These are phyloP conservation scores for Echinarachnius parma DNA, from an alignment of 53 echinoderm and acorn worm genomes.

Conservation along the genomic window DNA sequence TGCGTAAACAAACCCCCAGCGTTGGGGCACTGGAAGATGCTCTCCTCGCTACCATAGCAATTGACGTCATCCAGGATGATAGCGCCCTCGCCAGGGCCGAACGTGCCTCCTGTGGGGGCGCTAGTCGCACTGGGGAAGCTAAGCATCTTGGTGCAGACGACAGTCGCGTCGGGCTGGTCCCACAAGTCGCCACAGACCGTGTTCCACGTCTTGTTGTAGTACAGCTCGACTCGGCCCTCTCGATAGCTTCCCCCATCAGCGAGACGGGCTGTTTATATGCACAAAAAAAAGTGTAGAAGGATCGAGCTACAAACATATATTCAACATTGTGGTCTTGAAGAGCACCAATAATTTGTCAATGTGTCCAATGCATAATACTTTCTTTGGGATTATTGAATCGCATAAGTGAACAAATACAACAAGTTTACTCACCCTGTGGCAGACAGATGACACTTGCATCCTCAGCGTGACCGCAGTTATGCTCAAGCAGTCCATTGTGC, in stretches of 20 bases:
- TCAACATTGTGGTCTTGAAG: too few species aligned
- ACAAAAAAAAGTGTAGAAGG: too few species aligned
- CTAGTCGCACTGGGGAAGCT: conserved; percentile 27
- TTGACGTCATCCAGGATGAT: conserved; percentile 22
- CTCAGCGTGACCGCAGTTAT: conserved; percentile 27
- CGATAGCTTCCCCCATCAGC: conserved; percentile 5
- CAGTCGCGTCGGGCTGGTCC: conserved; percentile 36
- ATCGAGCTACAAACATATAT: too few species aligned
- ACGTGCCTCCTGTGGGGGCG: background rate
- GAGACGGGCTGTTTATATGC: conserved; percentile 24
- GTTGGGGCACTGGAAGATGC: conserved; percentile 23
- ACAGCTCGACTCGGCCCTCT: conserved; percentile 14
- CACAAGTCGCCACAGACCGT: conserved; percentile 45
- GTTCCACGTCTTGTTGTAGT: background rate
- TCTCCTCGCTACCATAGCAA: conserved; percentile 15
- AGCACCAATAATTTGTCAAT: too few species aligned
- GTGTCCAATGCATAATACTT: too few species aligned
- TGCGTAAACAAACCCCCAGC: conserved; percentile 1
- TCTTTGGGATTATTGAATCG: too few species aligned
- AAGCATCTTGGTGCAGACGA: conserved; percentile 52
- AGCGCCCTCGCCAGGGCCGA: conserved; percentile 17
- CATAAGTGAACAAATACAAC: too few species aligned
- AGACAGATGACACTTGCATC: conserved; percentile 37
- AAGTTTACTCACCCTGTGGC: too few species aligned
- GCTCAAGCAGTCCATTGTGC: background rate